Percentiles rank a stretch among this genome's conserved stretches.
Evolutionary conservation across 2,113 vertebrate species (phyloP).

Genomic region (Oncorhynchus kisutch): DNA sequence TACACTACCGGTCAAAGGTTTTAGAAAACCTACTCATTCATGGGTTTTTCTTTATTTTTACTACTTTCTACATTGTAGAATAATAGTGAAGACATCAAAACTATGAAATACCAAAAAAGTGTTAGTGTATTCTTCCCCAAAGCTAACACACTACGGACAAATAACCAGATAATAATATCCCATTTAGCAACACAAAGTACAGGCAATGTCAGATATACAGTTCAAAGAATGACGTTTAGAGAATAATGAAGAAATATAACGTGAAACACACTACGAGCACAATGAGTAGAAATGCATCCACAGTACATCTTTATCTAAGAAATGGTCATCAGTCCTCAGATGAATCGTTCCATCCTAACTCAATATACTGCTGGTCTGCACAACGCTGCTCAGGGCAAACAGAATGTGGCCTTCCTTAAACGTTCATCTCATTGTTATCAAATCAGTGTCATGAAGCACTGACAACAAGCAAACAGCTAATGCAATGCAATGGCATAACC

Average conservation of each 20-base stretch:
- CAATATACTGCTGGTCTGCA: constrained; percentile 28
- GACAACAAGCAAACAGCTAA: constrained; percentile 30
- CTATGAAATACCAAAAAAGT: too few species aligned
- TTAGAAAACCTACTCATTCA: too few species aligned
- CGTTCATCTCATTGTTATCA: constrained; percentile 63
- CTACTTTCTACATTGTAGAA: too few species aligned
- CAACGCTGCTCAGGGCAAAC: constrained; percentile 27
- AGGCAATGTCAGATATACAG: neutral
- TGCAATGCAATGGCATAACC: neutral
- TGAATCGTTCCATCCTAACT: constrained; percentile 41
- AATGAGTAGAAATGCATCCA: neutral
- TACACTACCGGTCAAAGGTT: too few species aligned
- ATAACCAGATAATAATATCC: too few species aligned
- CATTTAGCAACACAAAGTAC: neutral
- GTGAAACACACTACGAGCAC: too few species aligned
- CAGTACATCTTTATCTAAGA: constrained; percentile 30
- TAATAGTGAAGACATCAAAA: too few species aligned
- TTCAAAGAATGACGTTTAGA: neutral
- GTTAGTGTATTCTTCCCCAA: too few species aligned
- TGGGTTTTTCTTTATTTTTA: too few species aligned
- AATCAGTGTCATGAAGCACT: constrained; percentile 46
- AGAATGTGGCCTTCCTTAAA: constrained; percentile 55
- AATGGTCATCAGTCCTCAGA: constrained; percentile 9
- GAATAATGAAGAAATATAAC: neutral
- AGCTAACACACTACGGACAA: too few species aligned